Base-by-base conservation (phyloP, 2,888 invertebrate genomes). In the Agrenia bidenticulata region DNA sequence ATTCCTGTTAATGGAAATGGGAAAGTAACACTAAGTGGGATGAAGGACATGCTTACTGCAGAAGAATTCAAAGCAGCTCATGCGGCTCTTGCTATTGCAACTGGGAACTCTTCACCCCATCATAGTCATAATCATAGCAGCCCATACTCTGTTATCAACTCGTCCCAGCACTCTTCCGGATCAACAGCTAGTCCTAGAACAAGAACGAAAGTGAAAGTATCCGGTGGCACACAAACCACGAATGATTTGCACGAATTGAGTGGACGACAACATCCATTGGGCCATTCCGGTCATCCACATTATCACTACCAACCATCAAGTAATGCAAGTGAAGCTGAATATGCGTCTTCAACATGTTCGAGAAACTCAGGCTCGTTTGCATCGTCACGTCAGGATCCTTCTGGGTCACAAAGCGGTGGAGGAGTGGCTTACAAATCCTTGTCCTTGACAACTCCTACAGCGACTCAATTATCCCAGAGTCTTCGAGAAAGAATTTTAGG, bases 171-270 rank as follows among this genome's bases (percentile, higher is more conserved):
- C 39, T 61, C 51, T 60, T 27, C 58, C 41, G 32, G 53, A 11
- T 54, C 59, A n/a, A 60, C 61, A 0, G 56, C 61, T 15, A 76
- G 74, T 60, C 73, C 77, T 2, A 76, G 75, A 57, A 70, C 78
- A 0, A 61, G 77, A 51, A 78, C 78, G 17, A 78, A 83, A 80
- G 81, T 92, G 37, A 93, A 93, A 82, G 90, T 92, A 26, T 91
- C 92, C 5, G 92, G 92, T 15, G 93, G 93, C 27, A 92, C 93
- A 0, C 93, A 94, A 80, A 93, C 93, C 5, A 88, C 90, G 77
- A 89, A 76, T 54, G 78, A 78, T 64, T 64, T 78, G 17, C 73
- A 75, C 57, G 74, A 73, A 42, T 70, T 73, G 70, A 63, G 67
- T 39, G 59, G 51, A 0, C 56, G 56, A 7, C 45, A 58, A 9